Evolutionary conservation across 1,140 invertebrate genomes (phyloP).

Genomic region (Hyles euphorbiae): DNA sequence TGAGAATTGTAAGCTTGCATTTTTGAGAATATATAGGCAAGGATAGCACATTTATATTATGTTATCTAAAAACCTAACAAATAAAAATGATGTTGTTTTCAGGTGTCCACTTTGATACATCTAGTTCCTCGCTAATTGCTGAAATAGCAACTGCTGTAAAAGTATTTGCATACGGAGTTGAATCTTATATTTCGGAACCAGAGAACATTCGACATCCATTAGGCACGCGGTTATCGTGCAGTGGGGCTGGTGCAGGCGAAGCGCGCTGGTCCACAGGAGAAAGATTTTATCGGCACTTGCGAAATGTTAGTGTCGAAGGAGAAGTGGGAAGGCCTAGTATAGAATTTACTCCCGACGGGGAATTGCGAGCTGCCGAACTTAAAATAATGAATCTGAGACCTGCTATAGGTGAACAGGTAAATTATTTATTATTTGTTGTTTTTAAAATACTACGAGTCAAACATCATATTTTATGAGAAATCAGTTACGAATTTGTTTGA

Average conservation of each 20-base stretch:
- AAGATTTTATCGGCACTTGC: slow-evolving; percentile 84
- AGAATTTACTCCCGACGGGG: slow-evolving; percentile 93
- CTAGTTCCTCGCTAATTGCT: slow-evolving; percentile 84
- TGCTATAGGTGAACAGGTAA: slow-evolving; percentile 80
- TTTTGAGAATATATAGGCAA: background rate
- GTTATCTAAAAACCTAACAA: too few relatives aligned
- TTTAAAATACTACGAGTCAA: background rate
- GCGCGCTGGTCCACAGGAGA: slow-evolving; percentile 88
- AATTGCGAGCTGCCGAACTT: slow-evolving; percentile 89
- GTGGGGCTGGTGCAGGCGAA: slow-evolving; percentile 82
- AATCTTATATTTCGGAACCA: slow-evolving; percentile 87
- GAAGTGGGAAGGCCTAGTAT: slow-evolving; percentile 87
- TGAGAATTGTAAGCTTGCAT: background rate
- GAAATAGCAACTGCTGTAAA: slow-evolving; percentile 93
- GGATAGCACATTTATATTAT: background rate
- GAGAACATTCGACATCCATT: slow-evolving; percentile 82
- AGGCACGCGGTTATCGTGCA: slow-evolving; percentile 88
- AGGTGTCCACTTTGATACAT: slow-evolving; percentile 95
- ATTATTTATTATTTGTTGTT: background rate
- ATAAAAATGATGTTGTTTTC: slow-evolving; percentile 3
- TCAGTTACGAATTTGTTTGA: too few relatives aligned
- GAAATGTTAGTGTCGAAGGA: slow-evolving; percentile 88
- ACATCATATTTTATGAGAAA: slow-evolving; percentile 3
- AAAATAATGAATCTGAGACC: slow-evolving; percentile 94
- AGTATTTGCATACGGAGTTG: slow-evolving; percentile 93